Conservation (phyloP, 2,888 invertebrate genomes). For the Crematogaster levior region DNA sequence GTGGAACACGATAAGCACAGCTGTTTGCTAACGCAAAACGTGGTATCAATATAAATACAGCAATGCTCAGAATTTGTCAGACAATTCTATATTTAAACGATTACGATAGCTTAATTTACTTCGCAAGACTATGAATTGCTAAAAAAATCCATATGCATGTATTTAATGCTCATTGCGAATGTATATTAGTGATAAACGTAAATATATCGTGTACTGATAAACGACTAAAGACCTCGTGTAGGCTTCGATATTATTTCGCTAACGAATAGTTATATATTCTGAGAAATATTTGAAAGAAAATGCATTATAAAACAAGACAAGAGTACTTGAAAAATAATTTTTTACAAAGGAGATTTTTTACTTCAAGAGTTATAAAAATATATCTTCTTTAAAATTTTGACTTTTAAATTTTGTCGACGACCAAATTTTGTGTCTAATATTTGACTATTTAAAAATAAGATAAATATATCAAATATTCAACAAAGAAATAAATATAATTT, state of each 20-base stretch:
- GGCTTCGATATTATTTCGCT: neutral
- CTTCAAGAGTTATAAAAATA: neutral
- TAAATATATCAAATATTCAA: constrained; percentile 5
- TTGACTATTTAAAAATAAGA: neutral
- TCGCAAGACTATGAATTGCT: neutral
- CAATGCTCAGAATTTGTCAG: neutral
- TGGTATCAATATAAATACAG: neutral
- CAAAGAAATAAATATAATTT: neutral
- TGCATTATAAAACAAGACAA: neutral
- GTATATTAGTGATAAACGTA: neutral
- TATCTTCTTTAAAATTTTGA: neutral
- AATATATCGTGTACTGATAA: neutral
- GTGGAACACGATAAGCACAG: neutral
- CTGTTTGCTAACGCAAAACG: neutral
- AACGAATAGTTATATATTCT: neutral
- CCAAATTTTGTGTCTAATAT: neutral
- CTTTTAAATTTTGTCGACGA: neutral
- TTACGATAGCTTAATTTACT: neutral
- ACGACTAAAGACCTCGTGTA: neutral
- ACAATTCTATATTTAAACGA: neutral
- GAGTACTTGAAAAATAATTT: neutral
- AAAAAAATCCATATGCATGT: neutral
- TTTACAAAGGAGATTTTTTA: neutral
- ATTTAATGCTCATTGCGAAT: neutral
- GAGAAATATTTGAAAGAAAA: neutral